Conservation (phyloP, 2,797 vertebrate species). For the Hippopotamyrus pictus region DNA sequence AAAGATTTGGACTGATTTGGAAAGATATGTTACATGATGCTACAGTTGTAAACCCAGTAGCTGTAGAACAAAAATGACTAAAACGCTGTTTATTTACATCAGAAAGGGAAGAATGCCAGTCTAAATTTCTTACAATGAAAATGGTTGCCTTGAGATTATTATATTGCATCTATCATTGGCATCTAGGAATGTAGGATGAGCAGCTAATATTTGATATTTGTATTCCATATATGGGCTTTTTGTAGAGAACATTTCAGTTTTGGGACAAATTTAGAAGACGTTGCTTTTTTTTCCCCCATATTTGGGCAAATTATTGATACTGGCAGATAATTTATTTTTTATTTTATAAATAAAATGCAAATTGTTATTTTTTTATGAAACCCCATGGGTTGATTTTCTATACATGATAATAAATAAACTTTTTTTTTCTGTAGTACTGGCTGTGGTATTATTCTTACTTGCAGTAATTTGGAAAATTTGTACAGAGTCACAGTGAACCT, state of each 20-base stretch:
- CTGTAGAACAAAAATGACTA: background rate
- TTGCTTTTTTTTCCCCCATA: background rate
- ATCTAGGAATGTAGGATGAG: background rate
- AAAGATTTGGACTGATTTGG: background rate
- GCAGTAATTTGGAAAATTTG: background rate
- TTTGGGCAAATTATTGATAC: background rate
- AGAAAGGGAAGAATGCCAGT: background rate
- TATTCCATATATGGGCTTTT: background rate
- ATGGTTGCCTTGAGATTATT: background rate
- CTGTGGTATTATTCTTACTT: background rate
- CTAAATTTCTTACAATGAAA: conserved; percentile 5
- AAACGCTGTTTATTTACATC: background rate
- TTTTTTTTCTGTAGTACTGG: background rate
- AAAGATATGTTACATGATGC: background rate
- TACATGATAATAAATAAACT: conserved; percentile 18
- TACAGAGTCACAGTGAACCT: background rate
- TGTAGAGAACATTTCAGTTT: background rate
- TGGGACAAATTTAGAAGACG: background rate
- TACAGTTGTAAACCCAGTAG: background rate
- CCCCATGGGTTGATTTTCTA: conserved; percentile 32
- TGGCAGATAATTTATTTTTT: conserved; percentile 7
- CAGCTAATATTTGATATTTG: background rate
- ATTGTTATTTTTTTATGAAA: conserved; percentile 40
- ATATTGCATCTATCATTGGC: too few species aligned
- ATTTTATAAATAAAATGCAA: conserved; percentile 25